Conservation (phyloP, 2,888 invertebrate species). For the Dusona sp. region DNA sequence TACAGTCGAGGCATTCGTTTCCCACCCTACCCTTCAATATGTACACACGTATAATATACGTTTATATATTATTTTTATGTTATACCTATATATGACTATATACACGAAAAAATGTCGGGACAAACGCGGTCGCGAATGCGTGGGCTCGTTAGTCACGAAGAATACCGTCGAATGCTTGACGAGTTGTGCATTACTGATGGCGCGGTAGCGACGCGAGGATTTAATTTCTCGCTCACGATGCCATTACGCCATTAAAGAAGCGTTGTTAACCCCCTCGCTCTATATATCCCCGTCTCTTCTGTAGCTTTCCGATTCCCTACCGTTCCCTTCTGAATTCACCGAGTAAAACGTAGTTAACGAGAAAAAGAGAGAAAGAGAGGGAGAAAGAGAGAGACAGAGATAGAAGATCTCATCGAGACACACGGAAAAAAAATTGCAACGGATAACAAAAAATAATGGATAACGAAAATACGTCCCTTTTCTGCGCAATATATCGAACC, state of each 20-base stretch:
- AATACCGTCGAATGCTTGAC: conserved; percentile 61
- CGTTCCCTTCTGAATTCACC: conserved; percentile 8
- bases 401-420: conserved; percentile 35
- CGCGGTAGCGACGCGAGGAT: conserved; percentile 46
- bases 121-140: conserved; percentile 72
- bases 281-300: conserved; percentile 33
- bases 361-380: conserved; percentile 5
- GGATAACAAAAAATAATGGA: conserved; percentile 12
- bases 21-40: neutral
- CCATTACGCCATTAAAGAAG: conserved; percentile 65
- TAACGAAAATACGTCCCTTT: neutral
- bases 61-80: neutral
- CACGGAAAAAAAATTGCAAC: conserved; percentile 12
- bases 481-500: conserved; percentile 22
- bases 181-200: conserved; percentile 47
- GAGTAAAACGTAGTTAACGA: conserved; percentile 61
- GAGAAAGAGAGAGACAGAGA: neutral
- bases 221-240: conserved; percentile 71
- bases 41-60: neutral
- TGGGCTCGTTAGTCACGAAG: conserved; percentile 73
- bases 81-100: conserved; percentile 32
- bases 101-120: conserved; percentile 71
- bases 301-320: conserved; percentile 34
- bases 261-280: conserved; percentile 43
- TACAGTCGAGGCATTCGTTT: conserved; percentile 45